A percentile compares a stretch with the other conserved stretches of the same genome.
Evolutionary conservation across 2,797 vertebrate species (phyloP).

Genomic region (Coranthus polyacanthus): DNA sequence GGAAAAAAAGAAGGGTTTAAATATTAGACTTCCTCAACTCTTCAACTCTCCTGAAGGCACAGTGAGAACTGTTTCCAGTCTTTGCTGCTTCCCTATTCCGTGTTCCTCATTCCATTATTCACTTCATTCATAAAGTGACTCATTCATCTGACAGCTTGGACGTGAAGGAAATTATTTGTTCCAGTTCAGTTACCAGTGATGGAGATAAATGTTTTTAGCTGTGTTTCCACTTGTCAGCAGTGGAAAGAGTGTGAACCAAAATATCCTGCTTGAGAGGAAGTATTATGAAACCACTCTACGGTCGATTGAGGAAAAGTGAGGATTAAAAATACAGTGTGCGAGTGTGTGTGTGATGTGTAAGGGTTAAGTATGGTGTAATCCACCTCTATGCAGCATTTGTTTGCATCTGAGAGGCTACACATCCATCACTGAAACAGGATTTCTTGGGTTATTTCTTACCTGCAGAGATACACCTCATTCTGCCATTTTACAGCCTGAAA

Average conservation of each 20-base stretch:
- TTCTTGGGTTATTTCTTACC: no score
- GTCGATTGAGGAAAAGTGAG: neutral
- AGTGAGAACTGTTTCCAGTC: neutral
- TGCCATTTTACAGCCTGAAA: no score
- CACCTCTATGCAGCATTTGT: neutral
- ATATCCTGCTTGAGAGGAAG: constrained; percentile 1
- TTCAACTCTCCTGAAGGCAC: neutral
- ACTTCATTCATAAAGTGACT: constrained; percentile 10
- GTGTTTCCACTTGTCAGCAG: neutral
- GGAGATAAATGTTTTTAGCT: neutral
- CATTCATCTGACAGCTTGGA: constrained; percentile 2
- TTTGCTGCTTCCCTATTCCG: neutral
- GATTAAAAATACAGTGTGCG: no score
- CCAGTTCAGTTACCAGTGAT: neutral
- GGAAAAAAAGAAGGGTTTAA: no score
- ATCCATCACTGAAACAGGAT: no score
- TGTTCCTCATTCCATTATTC: constrained; percentile 39
- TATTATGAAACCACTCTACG: neutral
- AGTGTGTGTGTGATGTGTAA: no score
- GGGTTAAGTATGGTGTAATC: neutral
- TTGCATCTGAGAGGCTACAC: no score
- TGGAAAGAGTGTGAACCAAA: constrained; percentile 1
- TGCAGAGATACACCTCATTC: no score
- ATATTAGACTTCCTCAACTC: neutral
- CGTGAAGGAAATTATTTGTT: constrained; percentile 15